phyloP scores from a whole-genome alignment of 2,888 invertebrate genomes.

The Mythimna lalbum region DNA sequence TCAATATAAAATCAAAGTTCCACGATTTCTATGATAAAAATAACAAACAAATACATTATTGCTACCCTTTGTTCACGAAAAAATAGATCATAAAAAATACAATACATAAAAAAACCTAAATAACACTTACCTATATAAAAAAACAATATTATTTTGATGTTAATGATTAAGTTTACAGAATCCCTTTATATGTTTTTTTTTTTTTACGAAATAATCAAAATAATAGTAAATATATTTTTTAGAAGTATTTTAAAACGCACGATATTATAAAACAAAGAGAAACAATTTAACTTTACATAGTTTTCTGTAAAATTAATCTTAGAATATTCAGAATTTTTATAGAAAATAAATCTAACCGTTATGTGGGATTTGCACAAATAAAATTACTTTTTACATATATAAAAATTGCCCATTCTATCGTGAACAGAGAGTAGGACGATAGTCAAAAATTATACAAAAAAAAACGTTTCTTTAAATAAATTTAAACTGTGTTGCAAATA shows the following conservation, averaged over 20 bases:
- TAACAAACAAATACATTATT: constrained; percentile 1
- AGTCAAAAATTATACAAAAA: background rate
- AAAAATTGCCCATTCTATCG: background rate
- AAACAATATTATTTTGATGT: background rate
- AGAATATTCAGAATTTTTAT: background rate
- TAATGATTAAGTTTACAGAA: background rate
- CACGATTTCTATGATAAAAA: constrained; percentile 24
- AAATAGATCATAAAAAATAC: background rate
- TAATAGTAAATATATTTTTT: background rate
- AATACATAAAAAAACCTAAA: background rate
- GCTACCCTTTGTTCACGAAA: background rate
- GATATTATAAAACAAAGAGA: background rate
- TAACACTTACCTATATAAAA: too few species aligned
- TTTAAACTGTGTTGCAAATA: background rate
- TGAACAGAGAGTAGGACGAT: background rate
- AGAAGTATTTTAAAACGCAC: background rate
- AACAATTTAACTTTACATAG: background rate
- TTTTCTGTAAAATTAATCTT: constrained; percentile 1
- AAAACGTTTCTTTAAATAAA: background rate
- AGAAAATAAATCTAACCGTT: background rate
- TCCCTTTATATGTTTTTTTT: too few species aligned
- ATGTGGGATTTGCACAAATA: background rate
- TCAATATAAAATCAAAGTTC: background rate
- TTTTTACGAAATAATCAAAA: background rate
- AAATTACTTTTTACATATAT: background rate